Evolutionary conservation across 2,797 vertebrate species (phyloP), one percentile per base, ranked within the genome.

Genomic region (Phoeniculus purpureus): DNA sequence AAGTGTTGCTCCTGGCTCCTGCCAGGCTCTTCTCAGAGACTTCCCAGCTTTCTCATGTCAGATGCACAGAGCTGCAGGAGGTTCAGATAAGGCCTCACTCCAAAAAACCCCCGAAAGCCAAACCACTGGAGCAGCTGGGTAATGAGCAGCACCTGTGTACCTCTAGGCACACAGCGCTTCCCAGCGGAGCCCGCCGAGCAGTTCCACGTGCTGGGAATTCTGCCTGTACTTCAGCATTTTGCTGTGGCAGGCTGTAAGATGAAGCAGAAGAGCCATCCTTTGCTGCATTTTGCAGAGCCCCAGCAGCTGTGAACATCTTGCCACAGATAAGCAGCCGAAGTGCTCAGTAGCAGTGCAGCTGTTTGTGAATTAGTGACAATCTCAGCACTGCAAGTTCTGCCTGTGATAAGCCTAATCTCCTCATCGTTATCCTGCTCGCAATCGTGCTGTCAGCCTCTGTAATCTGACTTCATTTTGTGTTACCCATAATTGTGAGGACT

Each of bases 401-500:
- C 65, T 90, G 80, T 81, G 91, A 93, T 91, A 94, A 94, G 92
- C 32, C 81, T 92, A 82, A 96, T 96, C 94, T 94, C 76, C 86
- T 85, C 75, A 91, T 89, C 77, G 18, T 93, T 96, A 95, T 92
- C 91, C 20, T 60, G 64, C 80, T 85, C 50, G 67, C 78, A 96
- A 95, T 93, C 95, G 93, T 0, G 71, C 94, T 94, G 56, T 89
- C 87, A 93, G 94, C 94, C 77, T 91, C 80, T 86, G 18, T 50
- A 91, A 93, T 87, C 93, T 91, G 72, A 80, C 89, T 93, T 93
- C 73, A 93, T 79, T 89, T 92, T 85, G 77, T 66, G 71, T 92
- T 85, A 90, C 81, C 86, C 66, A 66, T 92, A 94, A 94, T 93
- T 95, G 93, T 95, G 90, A 92, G 92, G 96, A 96, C 94, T 93